Conservation (phyloP, 2,888 invertebrate species). For the Himalopsyche japonica region DNA sequence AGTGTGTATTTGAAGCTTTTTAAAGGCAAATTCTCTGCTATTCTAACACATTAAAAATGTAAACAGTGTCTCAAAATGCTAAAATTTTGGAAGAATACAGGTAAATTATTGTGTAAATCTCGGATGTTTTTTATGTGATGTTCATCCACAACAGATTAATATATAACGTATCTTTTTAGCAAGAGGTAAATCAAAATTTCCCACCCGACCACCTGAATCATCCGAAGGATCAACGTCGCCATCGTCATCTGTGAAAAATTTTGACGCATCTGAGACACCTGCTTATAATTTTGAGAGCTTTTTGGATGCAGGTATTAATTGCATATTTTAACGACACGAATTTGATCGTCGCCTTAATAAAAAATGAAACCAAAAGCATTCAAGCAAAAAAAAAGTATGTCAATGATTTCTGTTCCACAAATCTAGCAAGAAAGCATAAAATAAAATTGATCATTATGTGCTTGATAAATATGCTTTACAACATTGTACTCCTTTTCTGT, state of each 20-base stretch:
- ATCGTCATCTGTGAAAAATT: neutral
- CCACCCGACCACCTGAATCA: conserved; percentile 56
- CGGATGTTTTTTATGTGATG: neutral
- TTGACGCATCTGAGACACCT: neutral
- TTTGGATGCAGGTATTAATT: conserved; percentile 14
- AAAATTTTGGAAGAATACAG: conserved; percentile 78
- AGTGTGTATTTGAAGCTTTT: neutral
- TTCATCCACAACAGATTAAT: neutral
- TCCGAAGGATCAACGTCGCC: conserved; percentile 18
- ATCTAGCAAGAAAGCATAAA: no score
- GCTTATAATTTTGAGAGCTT: conserved; percentile 22
- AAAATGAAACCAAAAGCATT: no score
- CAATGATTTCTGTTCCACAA: no score
- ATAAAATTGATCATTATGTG: no score
- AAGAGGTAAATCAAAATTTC: conserved; percentile 59
- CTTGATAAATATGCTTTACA: no score
- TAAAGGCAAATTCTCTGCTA: neutral
- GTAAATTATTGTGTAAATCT: conserved; percentile 48
- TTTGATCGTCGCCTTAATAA: no score
- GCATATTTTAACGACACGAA: neutral
- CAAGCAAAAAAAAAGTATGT: no score
- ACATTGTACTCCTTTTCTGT: no score
- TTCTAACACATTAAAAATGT: conserved; percentile 27
- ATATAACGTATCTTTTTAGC: conserved; percentile 47
- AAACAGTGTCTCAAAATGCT: conserved; percentile 62